phyloP scores from a whole-genome alignment of 2,888 invertebrate genomes.

The Tipula helvola region DNA sequence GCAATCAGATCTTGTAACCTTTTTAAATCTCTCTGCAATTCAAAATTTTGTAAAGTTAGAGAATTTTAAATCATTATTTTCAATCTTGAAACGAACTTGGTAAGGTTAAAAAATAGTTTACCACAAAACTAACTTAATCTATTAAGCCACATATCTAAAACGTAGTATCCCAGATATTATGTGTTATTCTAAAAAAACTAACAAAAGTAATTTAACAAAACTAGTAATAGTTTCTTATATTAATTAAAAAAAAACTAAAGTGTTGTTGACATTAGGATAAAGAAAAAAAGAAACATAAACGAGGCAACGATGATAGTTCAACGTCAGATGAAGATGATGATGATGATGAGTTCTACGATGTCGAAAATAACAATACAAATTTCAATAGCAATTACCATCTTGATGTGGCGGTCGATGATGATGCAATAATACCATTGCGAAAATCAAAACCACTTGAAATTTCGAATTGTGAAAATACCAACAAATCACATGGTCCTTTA shows the following conservation, averaged over 20 bases:
- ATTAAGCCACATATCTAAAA: not conserved
- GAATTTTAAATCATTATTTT: too few species aligned
- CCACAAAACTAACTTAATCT: too few species aligned
- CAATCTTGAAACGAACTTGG: too few species aligned
- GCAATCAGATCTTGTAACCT: too few species aligned
- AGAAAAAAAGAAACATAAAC: not conserved
- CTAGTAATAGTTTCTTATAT: not conserved
- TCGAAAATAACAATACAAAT: not conserved
- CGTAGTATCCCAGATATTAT: not conserved
- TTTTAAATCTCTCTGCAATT: too few species aligned
- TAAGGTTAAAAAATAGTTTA: too few species aligned
- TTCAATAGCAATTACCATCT: not conserved
- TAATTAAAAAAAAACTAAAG: not conserved
- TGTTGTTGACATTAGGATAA: not conserved
- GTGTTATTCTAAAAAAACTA: not conserved
- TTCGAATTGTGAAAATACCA: not conserved
- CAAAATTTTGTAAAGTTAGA: too few species aligned
- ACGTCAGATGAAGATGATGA: slow-evolving; percentile 25
- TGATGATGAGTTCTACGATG: slow-evolving; percentile 13
- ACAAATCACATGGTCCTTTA: not conserved
- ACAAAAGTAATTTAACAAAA: not conserved
- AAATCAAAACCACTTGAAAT: not conserved
- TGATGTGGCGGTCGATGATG: not conserved
- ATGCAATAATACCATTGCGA: not conserved
- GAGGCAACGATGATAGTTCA: not conserved